A percentile compares a stretch with the other conserved stretches of the same genome.
phyloP scores from a whole-genome alignment of 2,888 invertebrate genomes.

The Colostygia pectinataria region DNA sequence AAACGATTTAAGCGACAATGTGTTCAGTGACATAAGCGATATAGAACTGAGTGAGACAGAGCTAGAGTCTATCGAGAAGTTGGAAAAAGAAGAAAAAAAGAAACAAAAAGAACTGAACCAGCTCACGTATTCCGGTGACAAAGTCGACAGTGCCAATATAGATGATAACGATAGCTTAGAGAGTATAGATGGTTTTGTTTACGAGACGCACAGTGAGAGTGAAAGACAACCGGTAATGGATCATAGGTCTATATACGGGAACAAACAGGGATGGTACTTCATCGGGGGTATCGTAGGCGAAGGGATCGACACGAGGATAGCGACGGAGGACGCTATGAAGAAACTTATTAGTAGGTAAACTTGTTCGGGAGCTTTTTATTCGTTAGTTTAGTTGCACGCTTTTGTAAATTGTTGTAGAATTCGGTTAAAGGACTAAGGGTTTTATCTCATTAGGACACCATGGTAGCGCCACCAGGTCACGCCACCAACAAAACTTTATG shows the following conservation, averaged over 20 bases:
- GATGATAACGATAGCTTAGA: constrained; percentile 58
- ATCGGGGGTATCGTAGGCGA: constrained; percentile 91
- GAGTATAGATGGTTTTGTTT: constrained; percentile 65
- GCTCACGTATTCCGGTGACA: constrained; percentile 64
- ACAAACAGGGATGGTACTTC: constrained; percentile 92
- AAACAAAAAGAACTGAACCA: constrained; percentile 72
- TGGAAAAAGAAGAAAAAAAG: constrained; percentile 73
- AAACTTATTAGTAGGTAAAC: constrained; percentile 91
- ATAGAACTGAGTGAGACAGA: constrained; percentile 85
- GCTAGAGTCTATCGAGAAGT: constrained; percentile 82
- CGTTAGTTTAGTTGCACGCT: constrained; percentile 38
- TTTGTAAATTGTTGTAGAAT: neutral
- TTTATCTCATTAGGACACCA: too few relatives aligned
- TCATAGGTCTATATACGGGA: constrained; percentile 84
- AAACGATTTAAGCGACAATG: constrained; percentile 84
- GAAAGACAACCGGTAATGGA: constrained; percentile 85
- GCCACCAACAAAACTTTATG: too few relatives aligned
- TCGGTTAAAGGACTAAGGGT: too few relatives aligned
- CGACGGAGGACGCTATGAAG: constrained; percentile 88
- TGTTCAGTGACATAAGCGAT: constrained; percentile 85
- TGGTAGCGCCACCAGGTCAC: too few relatives aligned
- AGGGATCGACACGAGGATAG: constrained; percentile 84
- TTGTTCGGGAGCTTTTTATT: constrained; percentile 63
- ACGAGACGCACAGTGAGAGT: constrained; percentile 71
- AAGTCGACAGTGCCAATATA: constrained; percentile 47